Base-by-base conservation (phyloP, 1,140 invertebrate species). In the Tigriopus japonicus region DNA sequence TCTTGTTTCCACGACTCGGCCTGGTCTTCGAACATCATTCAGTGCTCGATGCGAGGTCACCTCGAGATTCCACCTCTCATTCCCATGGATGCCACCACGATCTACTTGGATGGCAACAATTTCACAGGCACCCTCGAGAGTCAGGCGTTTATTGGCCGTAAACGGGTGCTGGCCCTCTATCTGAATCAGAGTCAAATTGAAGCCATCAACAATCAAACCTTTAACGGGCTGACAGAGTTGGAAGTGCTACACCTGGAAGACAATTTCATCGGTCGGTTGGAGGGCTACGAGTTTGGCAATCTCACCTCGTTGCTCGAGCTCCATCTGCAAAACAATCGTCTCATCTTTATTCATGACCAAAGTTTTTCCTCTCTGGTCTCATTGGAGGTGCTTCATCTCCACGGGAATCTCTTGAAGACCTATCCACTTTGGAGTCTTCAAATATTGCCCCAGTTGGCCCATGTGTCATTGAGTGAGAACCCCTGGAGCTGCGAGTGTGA, bases 1-100 rank as follows among this genome's bases (percentile, higher is more conserved):
- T 85, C 84, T 35, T 93, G 89, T 68, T 93, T 89, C 76, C 87
- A 92, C 70, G 88, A 93, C 72, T 86, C 91, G 69, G 84, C 85
- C 42, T 94, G 89, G 89, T 84, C 85, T 14, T 84, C 85, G 13
- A 93, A 94, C 71, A 86, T 94, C 58, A 88, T 92, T 14, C 87
- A 92, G 70, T 93, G 88, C 73, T 86, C 86, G 0, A 53, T 45
- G 24, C 58, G 64, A 43, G 80, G 80, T 42, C 80, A 80, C 42
- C 81, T 80, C 59, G 87, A 87, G 73, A 62, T 66, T 17, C 88
- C 88, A 1, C 82, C 80, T 43, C 80, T 81, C 56, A 87, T 94
- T 67, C 88, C 89, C 45, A 93, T 93, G 88, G 88, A 94, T 72
- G 86, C 87, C 62, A 91, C 87, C 10, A 86, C 91, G 76, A 79